Evolutionary conservation across 1,140 invertebrate genomes (phyloP), one percentile per base, ranked within the genome.

Genomic region (Apocrypta bakeri): DNA sequence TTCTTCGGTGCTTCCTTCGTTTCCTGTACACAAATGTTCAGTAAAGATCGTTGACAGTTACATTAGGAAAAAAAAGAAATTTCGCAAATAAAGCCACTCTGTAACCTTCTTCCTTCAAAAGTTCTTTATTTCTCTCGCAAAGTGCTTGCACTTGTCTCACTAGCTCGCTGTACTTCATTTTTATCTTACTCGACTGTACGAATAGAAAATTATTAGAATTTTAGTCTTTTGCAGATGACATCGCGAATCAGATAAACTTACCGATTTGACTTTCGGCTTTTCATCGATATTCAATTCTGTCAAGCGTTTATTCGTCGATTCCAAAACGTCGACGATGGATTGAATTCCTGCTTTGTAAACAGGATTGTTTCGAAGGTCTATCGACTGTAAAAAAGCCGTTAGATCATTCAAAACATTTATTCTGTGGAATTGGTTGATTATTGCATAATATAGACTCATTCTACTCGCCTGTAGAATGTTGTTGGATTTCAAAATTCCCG

Each of bases 151-250:
- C 1, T 61, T 80, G 61, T 4, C 76, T 79, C 11, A 69, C 71
- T 27, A 83, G 24, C 24, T 83, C 82, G 25, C 77, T 83, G 40
- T 79, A 83, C 25, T 83, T 83, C n/a, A 76, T 75, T 42, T 83
- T 83, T 12, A 83, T 76, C 56, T 75, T 83, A 14, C 31, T 68
- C 2, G 77, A 12, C 76, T 83, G 33, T 14, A 12, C 21, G 6
- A 11, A 40, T 40, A 61, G 25, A 68, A 71, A 69, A 42, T 12
- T 21, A 33, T 31, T 33, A 33, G 21, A 33, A 0, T 33, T 33
- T 29, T 37, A 25, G 7, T 24, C 9, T 25, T 71, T 21, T 21
- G 37, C n/a, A 0, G 68, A 2, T 66, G 33, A 2, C 29, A 17
- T 61, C 21, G 2, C 27, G 25, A 29, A 40, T 25, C n/a, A 74